These are phyloP conservation scores for Neodiprion lecontei DNA, from an alignment of 1,140 invertebrate genomes.

Conservation along the genomic window DNA sequence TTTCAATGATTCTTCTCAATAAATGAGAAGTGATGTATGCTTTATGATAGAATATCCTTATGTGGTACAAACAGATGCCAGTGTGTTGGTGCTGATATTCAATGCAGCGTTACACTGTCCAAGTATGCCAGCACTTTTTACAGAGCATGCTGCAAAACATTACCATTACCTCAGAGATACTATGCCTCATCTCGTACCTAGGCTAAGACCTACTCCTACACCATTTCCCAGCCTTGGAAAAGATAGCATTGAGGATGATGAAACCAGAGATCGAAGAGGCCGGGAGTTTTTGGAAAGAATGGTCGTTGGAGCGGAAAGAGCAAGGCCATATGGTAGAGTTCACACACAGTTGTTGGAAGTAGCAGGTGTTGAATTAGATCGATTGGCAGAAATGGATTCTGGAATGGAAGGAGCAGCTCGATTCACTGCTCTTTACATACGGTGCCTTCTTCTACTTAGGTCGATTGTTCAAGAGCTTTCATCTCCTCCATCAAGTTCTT, in stretches of 20 bases:
- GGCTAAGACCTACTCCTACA: slow-evolving; percentile 71
- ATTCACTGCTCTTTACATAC: slow-evolving; percentile 84
- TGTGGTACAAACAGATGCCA: slow-evolving; percentile 72
- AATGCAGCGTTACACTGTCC: slow-evolving; percentile 92
- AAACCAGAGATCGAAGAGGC: slow-evolving; percentile 51
- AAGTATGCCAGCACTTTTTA: slow-evolving; percentile 91
- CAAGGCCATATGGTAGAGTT: slow-evolving; percentile 67
- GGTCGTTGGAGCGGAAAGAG: slow-evolving; percentile 73
- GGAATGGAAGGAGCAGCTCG: slow-evolving; percentile 82
- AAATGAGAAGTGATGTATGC: slow-evolving; percentile 21
- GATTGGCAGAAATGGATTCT: slow-evolving; percentile 86
- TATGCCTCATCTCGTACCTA: slow-evolving; percentile 90
- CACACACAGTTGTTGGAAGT: slow-evolving; percentile 72
- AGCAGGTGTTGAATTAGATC: slow-evolving; percentile 74
- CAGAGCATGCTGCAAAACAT: slow-evolving; percentile 89
- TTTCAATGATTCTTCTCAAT: slow-evolving; percentile 29
- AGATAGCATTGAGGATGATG: slow-evolving; percentile 48
- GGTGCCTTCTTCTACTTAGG: slow-evolving; percentile 53
- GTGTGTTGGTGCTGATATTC: slow-evolving; percentile 90
- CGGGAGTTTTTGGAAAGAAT: slow-evolving; percentile 75
- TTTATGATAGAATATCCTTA: neutral
- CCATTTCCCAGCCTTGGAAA: slow-evolving; percentile 37
- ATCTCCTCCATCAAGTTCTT: slow-evolving; percentile 44
- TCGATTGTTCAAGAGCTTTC: slow-evolving; percentile 56
- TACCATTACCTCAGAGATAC: slow-evolving; percentile 95